Conservation (phyloP, 2,888 invertebrate genomes). For the Sepiola atlantica region DNA sequence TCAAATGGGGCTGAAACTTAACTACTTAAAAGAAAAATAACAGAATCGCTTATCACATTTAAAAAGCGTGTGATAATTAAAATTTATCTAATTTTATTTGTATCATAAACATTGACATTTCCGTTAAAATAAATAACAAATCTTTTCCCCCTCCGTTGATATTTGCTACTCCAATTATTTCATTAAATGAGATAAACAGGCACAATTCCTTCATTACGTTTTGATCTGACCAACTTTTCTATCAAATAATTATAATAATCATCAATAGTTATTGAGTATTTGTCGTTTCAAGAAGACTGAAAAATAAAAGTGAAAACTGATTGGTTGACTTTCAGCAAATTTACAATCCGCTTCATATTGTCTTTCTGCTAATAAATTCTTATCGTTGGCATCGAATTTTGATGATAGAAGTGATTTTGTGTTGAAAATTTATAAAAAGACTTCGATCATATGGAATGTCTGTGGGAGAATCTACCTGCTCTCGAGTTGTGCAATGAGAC, state of each 20-base stretch:
- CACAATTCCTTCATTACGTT: neutral
- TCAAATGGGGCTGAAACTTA: slow-evolving; percentile 13
- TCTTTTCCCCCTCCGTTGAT: neutral
- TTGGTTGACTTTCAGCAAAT: neutral
- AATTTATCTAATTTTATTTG: neutral
- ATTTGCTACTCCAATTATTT: neutral
- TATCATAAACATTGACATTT: neutral
- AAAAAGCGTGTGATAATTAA: neutral
- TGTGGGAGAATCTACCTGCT: neutral
- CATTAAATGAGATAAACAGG: neutral
- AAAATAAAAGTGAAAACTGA: neutral
- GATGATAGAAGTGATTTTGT: neutral
- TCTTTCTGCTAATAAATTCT: neutral
- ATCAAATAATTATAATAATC: neutral
- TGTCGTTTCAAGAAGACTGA: neutral
- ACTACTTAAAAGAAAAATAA: neutral
- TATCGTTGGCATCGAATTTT: neutral
- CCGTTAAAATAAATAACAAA: neutral
- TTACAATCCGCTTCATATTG: neutral
- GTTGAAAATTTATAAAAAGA: neutral
- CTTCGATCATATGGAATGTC: neutral
- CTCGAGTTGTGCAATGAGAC: slow-evolving; percentile 37
- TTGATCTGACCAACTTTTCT: neutral
- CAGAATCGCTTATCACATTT: neutral
- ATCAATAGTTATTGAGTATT: neutral